Evolutionary conservation across 2,888 invertebrate species (phyloP).

Genomic region (Himalopsyche tibetana): DNA sequence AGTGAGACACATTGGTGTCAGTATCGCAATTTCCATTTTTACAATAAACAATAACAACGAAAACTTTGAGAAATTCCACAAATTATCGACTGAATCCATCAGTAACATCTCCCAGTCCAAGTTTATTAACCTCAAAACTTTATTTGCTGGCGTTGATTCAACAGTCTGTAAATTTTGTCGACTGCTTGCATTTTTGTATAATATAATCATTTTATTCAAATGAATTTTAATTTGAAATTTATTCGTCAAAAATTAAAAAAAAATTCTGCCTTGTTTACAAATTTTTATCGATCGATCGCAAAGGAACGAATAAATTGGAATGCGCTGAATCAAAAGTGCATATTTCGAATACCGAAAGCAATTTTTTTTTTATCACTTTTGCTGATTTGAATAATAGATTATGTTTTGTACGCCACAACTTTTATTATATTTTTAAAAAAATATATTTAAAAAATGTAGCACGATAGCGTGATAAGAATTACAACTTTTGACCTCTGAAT

Average conservation of each 20-base stretch:
- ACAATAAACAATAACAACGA: too few species aligned
- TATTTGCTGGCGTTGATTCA: too few species aligned
- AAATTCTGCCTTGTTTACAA: background rate
- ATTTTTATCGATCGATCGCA: background rate
- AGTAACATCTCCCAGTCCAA: too few species aligned
- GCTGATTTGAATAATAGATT: background rate
- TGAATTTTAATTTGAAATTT: background rate
- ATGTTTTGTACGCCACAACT: background rate
- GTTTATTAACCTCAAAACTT: too few species aligned
- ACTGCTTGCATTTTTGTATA: background rate
- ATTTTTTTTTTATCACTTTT: background rate
- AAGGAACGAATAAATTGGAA: background rate
- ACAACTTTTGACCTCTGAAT: background rate
- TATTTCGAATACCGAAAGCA: background rate
- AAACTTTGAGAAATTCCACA: too few species aligned
- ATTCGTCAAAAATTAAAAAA: background rate
- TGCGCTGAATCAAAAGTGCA: background rate
- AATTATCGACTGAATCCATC: too few species aligned
- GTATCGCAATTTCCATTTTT: too few species aligned
- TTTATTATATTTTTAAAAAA: background rate
- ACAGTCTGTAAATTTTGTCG: background rate
- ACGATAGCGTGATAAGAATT: background rate
- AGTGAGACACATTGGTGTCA: too few species aligned
- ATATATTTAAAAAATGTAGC: background rate
- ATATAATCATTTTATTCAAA: background rate